Conservation (phyloP, 1,140 invertebrate genomes). For the Drosophila elegans region DNA sequence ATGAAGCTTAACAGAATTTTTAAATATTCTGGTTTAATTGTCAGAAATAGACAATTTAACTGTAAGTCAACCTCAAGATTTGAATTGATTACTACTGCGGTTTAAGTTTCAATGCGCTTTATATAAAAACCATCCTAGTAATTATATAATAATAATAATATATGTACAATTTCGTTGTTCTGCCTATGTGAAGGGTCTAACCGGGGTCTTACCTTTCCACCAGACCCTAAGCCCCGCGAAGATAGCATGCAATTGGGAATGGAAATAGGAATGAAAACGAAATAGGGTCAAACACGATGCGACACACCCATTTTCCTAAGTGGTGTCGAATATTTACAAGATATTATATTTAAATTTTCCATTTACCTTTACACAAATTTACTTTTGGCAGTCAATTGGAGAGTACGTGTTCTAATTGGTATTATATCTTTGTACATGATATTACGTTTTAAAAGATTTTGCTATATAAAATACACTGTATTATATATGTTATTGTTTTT, state of each 20-base stretch:
- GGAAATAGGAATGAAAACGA: conserved; percentile 10
- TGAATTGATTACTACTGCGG: too few species aligned
- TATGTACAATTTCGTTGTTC: conserved; percentile 37
- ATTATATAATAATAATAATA: too few species aligned
- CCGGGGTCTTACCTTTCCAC: conserved; percentile 19
- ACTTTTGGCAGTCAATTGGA: conserved; percentile 32
- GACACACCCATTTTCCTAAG: conserved; percentile 66
- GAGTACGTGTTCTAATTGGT: conserved; percentile 10
- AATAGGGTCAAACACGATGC: conserved; percentile 40
- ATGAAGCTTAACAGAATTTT: neutral
- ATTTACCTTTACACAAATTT: conserved; percentile 61
- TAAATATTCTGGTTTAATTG: neutral
- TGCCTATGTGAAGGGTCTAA: conserved; percentile 16
- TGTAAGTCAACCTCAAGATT: too few species aligned
- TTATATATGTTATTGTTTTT: too few species aligned
- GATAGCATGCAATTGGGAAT: conserved; percentile 17
- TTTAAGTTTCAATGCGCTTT: too few species aligned
- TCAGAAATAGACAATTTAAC: too few species aligned
- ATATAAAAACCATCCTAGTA: too few species aligned
- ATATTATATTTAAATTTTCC: conserved; percentile 80
- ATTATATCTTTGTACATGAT: too few species aligned
- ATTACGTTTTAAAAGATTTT: too few species aligned
- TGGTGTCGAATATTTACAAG: conserved; percentile 81
- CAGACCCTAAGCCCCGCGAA: conserved; percentile 7
- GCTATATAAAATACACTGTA: too few species aligned